Evolutionary conservation across 2,113 vertebrate species (phyloP).

Genomic region (Microcebus lehilahytsara): DNA sequence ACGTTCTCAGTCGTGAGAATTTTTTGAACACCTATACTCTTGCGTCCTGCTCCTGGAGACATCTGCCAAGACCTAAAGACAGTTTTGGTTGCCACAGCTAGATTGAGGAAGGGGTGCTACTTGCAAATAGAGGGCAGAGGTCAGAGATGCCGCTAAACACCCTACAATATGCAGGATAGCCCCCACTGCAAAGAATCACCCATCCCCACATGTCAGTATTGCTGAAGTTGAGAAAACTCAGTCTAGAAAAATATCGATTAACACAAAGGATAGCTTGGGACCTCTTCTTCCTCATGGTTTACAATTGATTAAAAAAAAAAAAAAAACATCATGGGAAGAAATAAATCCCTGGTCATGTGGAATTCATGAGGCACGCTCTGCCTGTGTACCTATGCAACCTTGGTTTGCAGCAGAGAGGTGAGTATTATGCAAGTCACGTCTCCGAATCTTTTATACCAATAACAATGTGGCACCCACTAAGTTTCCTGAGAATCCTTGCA

Average conservation of each 20-base stretch:
- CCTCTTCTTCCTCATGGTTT: background rate
- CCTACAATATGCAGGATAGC: rapidly evolving
- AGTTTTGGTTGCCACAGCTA: background rate
- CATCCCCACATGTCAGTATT: rapidly evolving
- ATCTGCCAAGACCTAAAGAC: background rate
- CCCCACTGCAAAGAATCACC: background rate
- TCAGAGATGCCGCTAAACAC: rapidly evolving
- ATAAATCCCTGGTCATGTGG: background rate
- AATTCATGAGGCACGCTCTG: background rate
- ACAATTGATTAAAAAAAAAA: background rate
- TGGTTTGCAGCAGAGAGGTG: background rate
- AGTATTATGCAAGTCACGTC: rapidly evolving
- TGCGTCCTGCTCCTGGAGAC: too few relatives aligned
- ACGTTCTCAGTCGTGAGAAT: background rate
- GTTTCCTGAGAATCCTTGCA: background rate
- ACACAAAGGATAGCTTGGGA: background rate
- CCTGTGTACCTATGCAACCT: rapidly evolving
- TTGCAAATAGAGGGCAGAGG: background rate
- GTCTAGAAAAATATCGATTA: background rate
- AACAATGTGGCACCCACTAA: rapidly evolving
- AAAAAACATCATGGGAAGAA: background rate
- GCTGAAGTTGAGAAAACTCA: rapidly evolving
- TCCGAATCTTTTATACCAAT: background rate
- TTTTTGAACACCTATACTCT: too few relatives aligned
- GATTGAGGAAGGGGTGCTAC: rapidly evolving